Conservation (phyloP, 1,140 invertebrate genomes). For the Caenorhabditis remanei region DNA sequence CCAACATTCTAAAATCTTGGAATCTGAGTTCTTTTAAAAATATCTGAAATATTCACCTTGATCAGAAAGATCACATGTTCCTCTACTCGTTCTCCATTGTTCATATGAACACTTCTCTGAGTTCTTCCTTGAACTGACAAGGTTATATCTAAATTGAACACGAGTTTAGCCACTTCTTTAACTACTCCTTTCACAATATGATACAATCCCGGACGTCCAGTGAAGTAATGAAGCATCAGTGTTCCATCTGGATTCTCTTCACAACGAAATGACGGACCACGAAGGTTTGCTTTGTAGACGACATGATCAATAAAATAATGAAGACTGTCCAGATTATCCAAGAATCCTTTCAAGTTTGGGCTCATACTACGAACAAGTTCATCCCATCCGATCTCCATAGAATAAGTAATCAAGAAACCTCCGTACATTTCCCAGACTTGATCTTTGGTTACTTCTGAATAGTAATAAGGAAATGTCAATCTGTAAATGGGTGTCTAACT, state of each 20-base stretch:
- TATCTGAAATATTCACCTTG: slow-evolving; percentile 52
- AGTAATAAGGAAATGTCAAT: neutral
- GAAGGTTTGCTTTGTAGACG: slow-evolving; percentile 72
- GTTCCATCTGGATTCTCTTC: slow-evolving; percentile 76
- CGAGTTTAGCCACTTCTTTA: slow-evolving; percentile 72
- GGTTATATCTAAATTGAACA: slow-evolving; percentile 76
- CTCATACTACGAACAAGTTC: slow-evolving; percentile 73
- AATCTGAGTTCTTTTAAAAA: neutral
- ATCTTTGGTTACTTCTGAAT: slow-evolving; percentile 65
- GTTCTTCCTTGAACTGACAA: slow-evolving; percentile 71
- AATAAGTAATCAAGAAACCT: slow-evolving; percentile 65
- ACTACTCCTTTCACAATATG: slow-evolving; percentile 78
- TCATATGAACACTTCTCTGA: slow-evolving; percentile 66
- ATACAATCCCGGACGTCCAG: slow-evolving; percentile 77
- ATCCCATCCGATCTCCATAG: slow-evolving; percentile 73
- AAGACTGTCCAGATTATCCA: slow-evolving; percentile 75
- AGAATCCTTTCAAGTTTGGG: slow-evolving; percentile 75
- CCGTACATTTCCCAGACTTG: slow-evolving; percentile 70
- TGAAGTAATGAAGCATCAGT: slow-evolving; percentile 78
- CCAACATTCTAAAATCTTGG: slow-evolving; percentile 41
- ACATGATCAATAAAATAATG: slow-evolving; percentile 78
- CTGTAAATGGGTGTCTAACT: slow-evolving; percentile 44
- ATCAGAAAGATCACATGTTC: slow-evolving; percentile 68
- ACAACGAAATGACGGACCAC: slow-evolving; percentile 76
- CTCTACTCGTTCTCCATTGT: slow-evolving; percentile 64